Conservation (phyloP, 1,140 invertebrate genomes). For the Acyrthosiphon pisum region DNA sequence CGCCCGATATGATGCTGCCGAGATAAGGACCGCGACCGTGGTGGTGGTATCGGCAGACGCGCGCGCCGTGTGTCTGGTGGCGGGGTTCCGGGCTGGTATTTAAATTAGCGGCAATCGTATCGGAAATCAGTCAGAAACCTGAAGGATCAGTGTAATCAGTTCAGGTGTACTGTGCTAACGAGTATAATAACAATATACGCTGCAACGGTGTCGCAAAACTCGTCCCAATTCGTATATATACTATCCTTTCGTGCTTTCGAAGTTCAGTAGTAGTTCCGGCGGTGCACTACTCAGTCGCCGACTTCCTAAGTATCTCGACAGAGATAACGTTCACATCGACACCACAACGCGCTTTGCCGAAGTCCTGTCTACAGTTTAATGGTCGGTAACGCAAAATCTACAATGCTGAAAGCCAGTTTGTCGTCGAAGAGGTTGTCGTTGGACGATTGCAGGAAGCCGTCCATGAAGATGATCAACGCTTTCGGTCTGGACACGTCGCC, state of each 20-base stretch:
- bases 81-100: neutral
- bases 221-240: neutral
- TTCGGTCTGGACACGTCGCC: conserved; percentile 51
- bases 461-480: neutral
- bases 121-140: conserved; percentile 34
- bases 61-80: neutral
- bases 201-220: neutral
- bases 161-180: conserved; percentile 29
- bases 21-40: neutral
- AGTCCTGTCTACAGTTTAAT: neutral
- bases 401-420: conserved; percentile 1
- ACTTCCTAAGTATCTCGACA: neutral
- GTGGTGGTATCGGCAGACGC: neutral
- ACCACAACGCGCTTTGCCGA: too few relatives aligned
- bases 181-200: neutral
- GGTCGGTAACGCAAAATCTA: neutral
- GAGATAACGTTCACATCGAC: too few relatives aligned
- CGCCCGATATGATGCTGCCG: neutral
- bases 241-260: neutral
- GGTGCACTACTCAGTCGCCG: neutral
- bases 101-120: neutral
- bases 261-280: neutral
- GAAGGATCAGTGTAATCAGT: conserved; percentile 53
- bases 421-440: neutral
- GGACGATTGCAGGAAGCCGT: neutral